phyloP scores from a whole-genome alignment of 2,113 vertebrate species.

The Leptosomus discolor region DNA sequence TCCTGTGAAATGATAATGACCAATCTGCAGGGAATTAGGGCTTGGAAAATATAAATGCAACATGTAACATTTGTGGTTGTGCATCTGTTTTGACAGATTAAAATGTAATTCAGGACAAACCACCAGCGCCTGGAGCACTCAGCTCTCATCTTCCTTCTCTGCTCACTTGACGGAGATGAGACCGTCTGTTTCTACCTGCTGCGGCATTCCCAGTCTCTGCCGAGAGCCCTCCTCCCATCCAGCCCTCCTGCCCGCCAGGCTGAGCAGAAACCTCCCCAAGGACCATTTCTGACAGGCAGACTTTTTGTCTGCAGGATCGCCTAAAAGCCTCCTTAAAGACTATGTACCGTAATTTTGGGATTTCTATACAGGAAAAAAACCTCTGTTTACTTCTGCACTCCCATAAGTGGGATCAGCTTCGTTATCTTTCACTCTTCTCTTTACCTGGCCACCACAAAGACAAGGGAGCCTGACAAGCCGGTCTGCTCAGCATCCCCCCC shows the following conservation, averaged over 20 bases:
- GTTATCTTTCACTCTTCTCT: neutral
- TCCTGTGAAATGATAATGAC: neutral
- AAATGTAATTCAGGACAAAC: slow-evolving; percentile 47
- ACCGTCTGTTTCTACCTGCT: neutral
- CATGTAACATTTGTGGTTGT: neutral
- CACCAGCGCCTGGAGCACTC: neutral
- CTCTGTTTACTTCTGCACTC: neutral
- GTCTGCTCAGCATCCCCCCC: neutral
- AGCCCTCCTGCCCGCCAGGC: neutral
- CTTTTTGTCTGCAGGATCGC: neutral
- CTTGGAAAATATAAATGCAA: slow-evolving; percentile 26
- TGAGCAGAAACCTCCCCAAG: neutral
- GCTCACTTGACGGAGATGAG: neutral
- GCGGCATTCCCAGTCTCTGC: accelerated
- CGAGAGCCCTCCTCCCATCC: neutral
- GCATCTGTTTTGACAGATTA: slow-evolving; percentile 62
- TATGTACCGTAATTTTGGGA: neutral
- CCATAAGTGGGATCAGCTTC: accelerated
- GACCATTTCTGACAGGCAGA: neutral
- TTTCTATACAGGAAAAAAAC: neutral
- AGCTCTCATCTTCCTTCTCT: neutral
- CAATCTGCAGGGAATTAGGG: slow-evolving; percentile 2
- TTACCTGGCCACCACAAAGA: neutral
- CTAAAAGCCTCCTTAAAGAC: neutral
- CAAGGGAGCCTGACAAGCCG: neutral